phyloP scores from a whole-genome alignment of 2,797 vertebrate species.

The Cyclura pinguis region DNA sequence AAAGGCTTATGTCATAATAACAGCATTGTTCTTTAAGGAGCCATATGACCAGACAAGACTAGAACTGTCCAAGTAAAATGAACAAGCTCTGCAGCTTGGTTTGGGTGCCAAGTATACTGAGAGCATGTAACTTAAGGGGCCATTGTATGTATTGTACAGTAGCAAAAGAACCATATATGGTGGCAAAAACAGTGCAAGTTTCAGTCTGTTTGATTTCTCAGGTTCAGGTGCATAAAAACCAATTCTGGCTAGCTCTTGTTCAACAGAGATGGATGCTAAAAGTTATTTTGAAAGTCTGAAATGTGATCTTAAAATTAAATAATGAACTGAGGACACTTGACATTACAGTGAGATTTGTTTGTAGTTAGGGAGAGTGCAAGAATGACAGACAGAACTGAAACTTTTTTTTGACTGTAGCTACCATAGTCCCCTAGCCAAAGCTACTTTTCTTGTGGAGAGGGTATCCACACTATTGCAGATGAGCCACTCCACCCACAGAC shows the following conservation, averaged over 20 bases:
- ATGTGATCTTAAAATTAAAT: background rate
- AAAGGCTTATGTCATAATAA: too few species aligned
- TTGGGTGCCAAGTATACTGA: background rate
- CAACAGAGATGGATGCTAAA: background rate
- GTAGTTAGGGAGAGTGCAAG: background rate
- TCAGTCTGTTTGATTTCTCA: background rate
- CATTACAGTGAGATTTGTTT: background rate
- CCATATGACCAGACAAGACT: background rate
- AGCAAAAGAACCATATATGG: background rate
- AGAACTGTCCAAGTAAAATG: background rate
- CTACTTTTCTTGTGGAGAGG: too few species aligned
- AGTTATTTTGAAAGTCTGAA: background rate
- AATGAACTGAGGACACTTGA: background rate
- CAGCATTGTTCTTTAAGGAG: too few species aligned
- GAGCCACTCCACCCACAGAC: background rate
- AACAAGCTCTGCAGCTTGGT: conserved; percentile 21
- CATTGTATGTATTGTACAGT: background rate
- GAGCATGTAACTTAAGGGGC: background rate
- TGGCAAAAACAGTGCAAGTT: background rate
- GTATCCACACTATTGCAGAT: background rate
- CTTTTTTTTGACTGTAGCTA: too few species aligned
- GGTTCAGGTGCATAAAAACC: background rate
- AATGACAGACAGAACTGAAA: too few species aligned
- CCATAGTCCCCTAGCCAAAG: too few species aligned
- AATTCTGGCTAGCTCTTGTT: background rate